Percentiles rank a stretch among this genome's conserved stretches.
Conservation (phyloP, 2,113 vertebrate genomes). For the Chaenogobius annularis region DNA sequence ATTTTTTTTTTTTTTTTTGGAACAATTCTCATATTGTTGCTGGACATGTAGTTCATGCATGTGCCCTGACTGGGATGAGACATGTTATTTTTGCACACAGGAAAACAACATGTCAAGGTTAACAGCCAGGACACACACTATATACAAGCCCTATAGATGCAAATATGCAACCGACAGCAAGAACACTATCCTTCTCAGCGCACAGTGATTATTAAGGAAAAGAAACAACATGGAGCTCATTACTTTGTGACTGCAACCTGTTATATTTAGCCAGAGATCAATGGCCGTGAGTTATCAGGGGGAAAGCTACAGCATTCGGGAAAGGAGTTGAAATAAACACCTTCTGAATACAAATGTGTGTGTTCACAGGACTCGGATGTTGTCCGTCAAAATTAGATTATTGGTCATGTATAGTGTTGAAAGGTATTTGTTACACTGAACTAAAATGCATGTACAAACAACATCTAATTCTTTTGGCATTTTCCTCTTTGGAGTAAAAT, state of each 20-base stretch:
- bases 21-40: too few relatives aligned
- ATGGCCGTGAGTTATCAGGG: slow-evolving; percentile 42
- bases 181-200: slow-evolving; percentile 5
- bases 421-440: background rate
- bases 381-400: background rate
- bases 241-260: slow-evolving; percentile 21
- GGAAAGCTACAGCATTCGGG: slow-evolving; percentile 18
- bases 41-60: background rate
- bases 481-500: background rate
- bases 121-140: slow-evolving; percentile 7
- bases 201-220: slow-evolving; percentile 42
- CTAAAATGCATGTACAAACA: background rate
- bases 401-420: background rate
- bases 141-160: background rate
- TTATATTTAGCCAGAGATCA: slow-evolving; percentile 31
- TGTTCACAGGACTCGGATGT: background rate
- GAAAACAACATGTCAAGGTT: slow-evolving; percentile 5
- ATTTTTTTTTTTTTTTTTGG: too few relatives aligned
- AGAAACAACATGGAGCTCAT: slow-evolving; percentile 26
- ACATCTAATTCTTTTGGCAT: background rate
- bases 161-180: background rate
- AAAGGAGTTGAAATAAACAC: slow-evolving; percentile 11
- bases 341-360: background rate
- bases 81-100: slow-evolving; percentile 17
- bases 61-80: slow-evolving; percentile 5